Conservation (phyloP, 2,888 invertebrate species). For the Thelaira solivaga region DNA sequence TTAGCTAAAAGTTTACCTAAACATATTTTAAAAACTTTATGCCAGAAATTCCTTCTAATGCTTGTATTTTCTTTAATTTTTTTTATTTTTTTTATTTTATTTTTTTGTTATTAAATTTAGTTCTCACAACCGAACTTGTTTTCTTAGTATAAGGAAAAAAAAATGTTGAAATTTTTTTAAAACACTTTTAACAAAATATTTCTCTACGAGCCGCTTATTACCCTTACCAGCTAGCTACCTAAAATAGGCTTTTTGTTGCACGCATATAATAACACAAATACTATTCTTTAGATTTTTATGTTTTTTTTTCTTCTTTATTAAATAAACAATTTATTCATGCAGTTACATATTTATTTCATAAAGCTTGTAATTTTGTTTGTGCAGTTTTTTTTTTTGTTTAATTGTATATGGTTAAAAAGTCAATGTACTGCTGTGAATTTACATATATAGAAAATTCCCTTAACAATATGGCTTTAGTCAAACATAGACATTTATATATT, state of each 20-base stretch:
- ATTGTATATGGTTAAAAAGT: slow-evolving; percentile 40
- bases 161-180: too few species aligned
- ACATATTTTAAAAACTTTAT: too few species aligned
- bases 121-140: too few species aligned
- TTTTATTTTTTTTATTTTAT: too few species aligned
- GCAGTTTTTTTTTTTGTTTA: slow-evolving; percentile 40
- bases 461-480: slow-evolving; percentile 32
- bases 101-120: too few species aligned
- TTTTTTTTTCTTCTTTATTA: not conserved
- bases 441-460: slow-evolving; percentile 58
- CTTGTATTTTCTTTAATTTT: too few species aligned
- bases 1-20: too few species aligned
- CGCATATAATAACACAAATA: slow-evolving; percentile 43
- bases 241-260: slow-evolving; percentile 47
- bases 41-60: too few species aligned
- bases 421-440: slow-evolving; percentile 60
- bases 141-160: too few species aligned
- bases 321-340: slow-evolving; percentile 33
- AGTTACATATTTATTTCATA: slow-evolving; percentile 43
- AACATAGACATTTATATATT: not conserved
- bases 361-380: slow-evolving; percentile 54
- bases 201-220: not conserved
- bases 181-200: not conserved
- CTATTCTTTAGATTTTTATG: slow-evolving; percentile 23
- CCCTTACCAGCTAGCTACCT: slow-evolving; percentile 1